These are phyloP conservation scores for Arctia plantaginis DNA, from an alignment of 2,888 invertebrate species.

Conservation along the genomic window DNA sequence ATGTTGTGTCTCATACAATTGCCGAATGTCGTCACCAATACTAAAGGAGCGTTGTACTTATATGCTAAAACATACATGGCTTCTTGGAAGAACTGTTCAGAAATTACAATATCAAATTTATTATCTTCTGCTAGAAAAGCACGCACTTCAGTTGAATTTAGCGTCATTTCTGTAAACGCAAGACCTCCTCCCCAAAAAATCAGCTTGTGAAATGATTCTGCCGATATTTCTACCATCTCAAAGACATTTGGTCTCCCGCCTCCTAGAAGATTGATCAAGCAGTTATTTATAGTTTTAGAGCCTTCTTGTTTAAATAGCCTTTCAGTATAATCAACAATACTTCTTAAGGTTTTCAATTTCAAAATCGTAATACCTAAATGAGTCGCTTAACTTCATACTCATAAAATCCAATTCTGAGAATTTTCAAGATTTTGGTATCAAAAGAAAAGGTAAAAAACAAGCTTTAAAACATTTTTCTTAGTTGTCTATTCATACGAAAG, in stretches of 20 bases:
- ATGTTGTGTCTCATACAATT: slow-evolving; percentile 80
- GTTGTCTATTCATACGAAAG: too few relatives aligned
- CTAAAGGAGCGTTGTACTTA: slow-evolving; percentile 78
- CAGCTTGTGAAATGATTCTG: slow-evolving; percentile 69
- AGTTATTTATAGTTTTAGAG: neutral
- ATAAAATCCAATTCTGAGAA: too few relatives aligned
- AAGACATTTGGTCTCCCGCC: slow-evolving; percentile 75
- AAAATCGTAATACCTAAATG: too few relatives aligned
- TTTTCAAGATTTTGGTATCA: too few relatives aligned
- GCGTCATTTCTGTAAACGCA: slow-evolving; percentile 68
- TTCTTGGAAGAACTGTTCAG: slow-evolving; percentile 83
- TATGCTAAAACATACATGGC: slow-evolving; percentile 76
- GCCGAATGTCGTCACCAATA: slow-evolving; percentile 74
- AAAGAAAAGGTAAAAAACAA: too few relatives aligned
- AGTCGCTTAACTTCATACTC: too few relatives aligned
- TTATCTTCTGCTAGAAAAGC: slow-evolving; percentile 68
- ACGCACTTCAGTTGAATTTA: slow-evolving; percentile 70
- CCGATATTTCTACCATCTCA: slow-evolving; percentile 70
- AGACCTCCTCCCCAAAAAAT: slow-evolving; percentile 74
- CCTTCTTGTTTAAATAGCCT: neutral
- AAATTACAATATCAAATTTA: slow-evolving; percentile 78
- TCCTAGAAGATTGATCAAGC: slow-evolving; percentile 55
- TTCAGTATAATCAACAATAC: neutral
- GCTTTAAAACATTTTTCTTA: too few relatives aligned
- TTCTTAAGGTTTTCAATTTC: too few relatives aligned